phyloP scores from a whole-genome alignment of 2,797 vertebrate genomes.

The Gymnocypris eckloni region DNA sequence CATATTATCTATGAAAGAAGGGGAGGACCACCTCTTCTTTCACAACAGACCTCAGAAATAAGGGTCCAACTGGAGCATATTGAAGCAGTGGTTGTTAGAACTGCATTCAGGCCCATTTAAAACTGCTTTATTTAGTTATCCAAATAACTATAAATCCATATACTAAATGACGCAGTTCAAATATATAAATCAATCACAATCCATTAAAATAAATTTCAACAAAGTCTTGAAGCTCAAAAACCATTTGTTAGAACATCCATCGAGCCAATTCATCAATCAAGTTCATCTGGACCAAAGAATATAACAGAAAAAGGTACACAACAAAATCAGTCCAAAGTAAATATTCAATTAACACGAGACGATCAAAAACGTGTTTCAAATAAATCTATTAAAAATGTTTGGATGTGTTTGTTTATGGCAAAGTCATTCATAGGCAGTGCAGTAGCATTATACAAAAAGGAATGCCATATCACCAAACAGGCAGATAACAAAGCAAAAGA shows the following conservation, averaged over 20 bases:
- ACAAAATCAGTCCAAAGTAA: background rate
- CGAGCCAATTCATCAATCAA: background rate
- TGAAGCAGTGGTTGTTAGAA: constrained; percentile 32
- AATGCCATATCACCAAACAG: background rate
- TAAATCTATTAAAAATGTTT: constrained; percentile 1
- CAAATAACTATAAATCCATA: background rate
- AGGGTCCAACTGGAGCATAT: constrained; percentile 61
- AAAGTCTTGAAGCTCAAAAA: background rate
- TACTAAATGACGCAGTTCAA: background rate
- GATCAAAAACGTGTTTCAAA: background rate
- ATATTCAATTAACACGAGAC: background rate
- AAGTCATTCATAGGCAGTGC: background rate
- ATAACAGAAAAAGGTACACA: background rate
- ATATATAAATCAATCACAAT: background rate
- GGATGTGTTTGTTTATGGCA: background rate
- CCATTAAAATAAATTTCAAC: background rate
- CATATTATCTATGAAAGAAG: constrained; percentile 37
- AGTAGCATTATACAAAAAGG: background rate
- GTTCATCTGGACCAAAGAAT: background rate
- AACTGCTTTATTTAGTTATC: background rate
- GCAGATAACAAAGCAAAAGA: background rate
- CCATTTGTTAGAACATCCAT: background rate
- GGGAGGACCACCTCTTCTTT: constrained; percentile 2
- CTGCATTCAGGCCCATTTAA: background rate
- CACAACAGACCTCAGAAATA: constrained; percentile 65